Evolutionary conservation across 1,140 invertebrate genomes (phyloP).

Genomic region (Tetraneura akinire): DNA sequence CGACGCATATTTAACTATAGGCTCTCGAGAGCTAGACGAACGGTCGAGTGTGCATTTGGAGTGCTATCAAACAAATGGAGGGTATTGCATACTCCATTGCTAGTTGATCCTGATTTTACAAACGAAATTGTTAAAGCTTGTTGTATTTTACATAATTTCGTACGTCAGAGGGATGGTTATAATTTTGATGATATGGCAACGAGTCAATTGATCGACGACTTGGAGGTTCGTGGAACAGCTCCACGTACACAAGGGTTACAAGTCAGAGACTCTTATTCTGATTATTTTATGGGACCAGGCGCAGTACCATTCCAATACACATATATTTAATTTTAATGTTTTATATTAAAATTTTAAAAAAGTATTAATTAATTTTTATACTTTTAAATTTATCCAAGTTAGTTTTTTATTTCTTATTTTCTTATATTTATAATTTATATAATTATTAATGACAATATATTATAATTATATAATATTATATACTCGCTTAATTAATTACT

Average conservation of each 20-base stretch:
- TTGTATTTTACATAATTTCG: constrained; percentile 21
- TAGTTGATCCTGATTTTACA: not conserved
- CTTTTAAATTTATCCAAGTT: no score
- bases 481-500: no score
- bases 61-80: no score
- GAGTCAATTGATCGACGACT: not conserved
- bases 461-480: not conserved
- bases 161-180: not conserved
- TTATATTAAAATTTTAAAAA: not conserved
- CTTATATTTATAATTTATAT: no score
- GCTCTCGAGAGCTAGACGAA: constrained; percentile 1
- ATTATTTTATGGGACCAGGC: not conserved
- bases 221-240: not conserved
- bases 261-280: constrained; percentile 5
- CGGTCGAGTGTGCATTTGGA: no score
- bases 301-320: constrained; percentile 1
- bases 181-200: constrained; percentile 29
- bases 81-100: no score
- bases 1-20: no score
- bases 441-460: no score
- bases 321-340: no score
- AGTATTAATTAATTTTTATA: not conserved
- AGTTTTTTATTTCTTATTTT: no score
- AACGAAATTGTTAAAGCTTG: not conserved
- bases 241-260: not conserved